These are phyloP conservation scores for Microcebus lehilahytsara DNA, from an alignment of 2,113 vertebrate species.

Conservation along the genomic window DNA sequence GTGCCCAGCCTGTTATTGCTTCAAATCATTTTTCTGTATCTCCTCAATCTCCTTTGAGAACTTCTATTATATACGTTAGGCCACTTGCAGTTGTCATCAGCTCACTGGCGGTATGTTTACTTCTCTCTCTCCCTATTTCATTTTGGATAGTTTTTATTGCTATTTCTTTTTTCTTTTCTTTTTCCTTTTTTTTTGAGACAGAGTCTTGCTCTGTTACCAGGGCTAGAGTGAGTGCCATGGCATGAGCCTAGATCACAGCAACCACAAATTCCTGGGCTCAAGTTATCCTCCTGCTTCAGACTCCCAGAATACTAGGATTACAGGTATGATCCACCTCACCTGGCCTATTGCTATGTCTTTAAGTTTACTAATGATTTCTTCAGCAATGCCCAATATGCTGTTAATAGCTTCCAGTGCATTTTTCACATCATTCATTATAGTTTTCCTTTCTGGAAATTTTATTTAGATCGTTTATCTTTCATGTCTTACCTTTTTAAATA, in stretches of 20 bases:
- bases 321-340: too few relatives aligned
- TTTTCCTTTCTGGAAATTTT: neutral
- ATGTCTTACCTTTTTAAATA: neutral
- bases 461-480: neutral
- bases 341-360: neutral
- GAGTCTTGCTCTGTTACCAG: too few relatives aligned
- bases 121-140: neutral
- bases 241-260: too few relatives aligned
- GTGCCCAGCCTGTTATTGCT: neutral
- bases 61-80: neutral
- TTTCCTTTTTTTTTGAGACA: too few relatives aligned
- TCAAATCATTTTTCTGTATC: neutral
- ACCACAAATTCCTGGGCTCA: too few relatives aligned
- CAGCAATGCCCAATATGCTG: neutral
- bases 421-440: neutral
- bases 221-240: too few relatives aligned
- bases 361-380: slow-evolving; percentile 5
- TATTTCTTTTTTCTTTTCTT: neutral
- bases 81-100: neutral
- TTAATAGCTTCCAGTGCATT: neutral
- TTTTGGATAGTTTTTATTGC: neutral
- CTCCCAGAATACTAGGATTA: too few relatives aligned
- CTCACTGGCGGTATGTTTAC: neutral
- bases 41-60: neutral
- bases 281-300: too few relatives aligned